phyloP scores from a whole-genome alignment of 2,113 vertebrate species.

The Ammodytes dubius region DNA sequence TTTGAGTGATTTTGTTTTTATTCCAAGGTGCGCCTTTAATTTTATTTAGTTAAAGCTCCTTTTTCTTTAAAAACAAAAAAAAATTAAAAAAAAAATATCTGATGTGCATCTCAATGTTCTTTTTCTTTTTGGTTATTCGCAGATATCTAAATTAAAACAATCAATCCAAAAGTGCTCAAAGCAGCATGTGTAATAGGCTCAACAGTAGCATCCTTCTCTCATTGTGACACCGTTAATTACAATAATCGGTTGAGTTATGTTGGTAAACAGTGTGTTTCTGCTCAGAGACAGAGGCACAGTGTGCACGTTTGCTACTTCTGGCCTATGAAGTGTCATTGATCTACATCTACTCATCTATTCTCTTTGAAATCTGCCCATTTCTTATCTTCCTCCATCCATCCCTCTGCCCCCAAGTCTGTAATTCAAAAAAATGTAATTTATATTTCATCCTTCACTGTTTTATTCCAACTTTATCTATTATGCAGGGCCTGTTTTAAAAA shows the following conservation, averaged over 20 bases:
- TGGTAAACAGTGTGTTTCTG: neutral
- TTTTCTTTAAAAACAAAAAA: constrained; percentile 6
- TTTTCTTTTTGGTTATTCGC: neutral
- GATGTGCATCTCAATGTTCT: neutral
- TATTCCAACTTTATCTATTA: constrained; percentile 74
- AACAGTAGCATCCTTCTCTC: neutral
- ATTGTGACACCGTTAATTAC: neutral
- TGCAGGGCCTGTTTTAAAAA: constrained; percentile 75
- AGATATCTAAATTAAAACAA: constrained; percentile 11
- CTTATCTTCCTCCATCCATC: neutral
- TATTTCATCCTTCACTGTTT: constrained; percentile 69
- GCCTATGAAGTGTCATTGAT: constrained; percentile 28
- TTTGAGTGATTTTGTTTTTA: constrained; percentile 2
- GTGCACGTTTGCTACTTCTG: neutral
- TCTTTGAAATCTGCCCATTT: constrained; percentile 48
- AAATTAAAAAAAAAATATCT: neutral
- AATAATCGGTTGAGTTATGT: neutral
- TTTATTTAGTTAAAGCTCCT: constrained; percentile 12
- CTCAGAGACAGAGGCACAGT: neutral
- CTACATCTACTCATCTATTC: constrained; percentile 47
- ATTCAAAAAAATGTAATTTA: constrained; percentile 73
- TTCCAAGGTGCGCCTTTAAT: constrained; percentile 20
- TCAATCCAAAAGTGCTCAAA: neutral
- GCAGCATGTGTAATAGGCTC: neutral
- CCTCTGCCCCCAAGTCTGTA: constrained; percentile 30